Conservation (phyloP, 2,888 invertebrate species). For the Lutraria lutraria region DNA sequence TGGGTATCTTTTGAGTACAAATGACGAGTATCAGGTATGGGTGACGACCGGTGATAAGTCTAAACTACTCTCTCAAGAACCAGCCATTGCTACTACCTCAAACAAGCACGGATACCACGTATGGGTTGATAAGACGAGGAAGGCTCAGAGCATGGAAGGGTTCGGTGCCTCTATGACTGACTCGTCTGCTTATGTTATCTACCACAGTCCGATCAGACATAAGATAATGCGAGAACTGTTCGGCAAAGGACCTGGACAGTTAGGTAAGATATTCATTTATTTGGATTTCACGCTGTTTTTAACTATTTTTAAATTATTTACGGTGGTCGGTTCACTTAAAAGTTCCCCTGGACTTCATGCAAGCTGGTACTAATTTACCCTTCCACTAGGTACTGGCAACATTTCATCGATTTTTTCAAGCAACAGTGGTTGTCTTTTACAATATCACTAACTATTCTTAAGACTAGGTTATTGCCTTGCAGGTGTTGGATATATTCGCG, state of each 20-base stretch:
- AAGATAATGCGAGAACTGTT: constrained; percentile 72
- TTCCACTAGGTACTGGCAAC: background rate
- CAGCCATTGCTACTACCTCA: constrained; percentile 38
- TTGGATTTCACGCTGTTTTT: background rate
- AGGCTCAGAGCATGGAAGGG: constrained; percentile 67
- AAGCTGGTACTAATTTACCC: background rate
- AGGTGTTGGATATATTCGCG: constrained; percentile 67
- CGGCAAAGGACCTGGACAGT: constrained; percentile 51
- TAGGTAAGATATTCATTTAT: constrained; percentile 53
- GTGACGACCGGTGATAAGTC: constrained; percentile 68
- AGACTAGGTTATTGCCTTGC: background rate
- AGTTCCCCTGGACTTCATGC: background rate
- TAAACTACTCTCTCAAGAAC: constrained; percentile 55
- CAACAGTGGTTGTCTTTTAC: too few species aligned
- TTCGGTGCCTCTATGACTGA: constrained; percentile 73
- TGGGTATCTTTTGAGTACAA: constrained; percentile 31
- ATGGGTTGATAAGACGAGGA: constrained; percentile 64
- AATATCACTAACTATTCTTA: too few species aligned
- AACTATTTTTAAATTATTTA: too few species aligned
- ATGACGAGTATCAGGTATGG: constrained; percentile 57
- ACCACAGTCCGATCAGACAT: constrained; percentile 67
- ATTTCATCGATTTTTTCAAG: too few species aligned
- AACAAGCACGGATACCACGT: constrained; percentile 57
- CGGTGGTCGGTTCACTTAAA: too few species aligned
- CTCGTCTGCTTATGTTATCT: constrained; percentile 72